Evolutionary conservation across 2,888 invertebrate species (phyloP).

Genomic region (Vanessa cardui): DNA sequence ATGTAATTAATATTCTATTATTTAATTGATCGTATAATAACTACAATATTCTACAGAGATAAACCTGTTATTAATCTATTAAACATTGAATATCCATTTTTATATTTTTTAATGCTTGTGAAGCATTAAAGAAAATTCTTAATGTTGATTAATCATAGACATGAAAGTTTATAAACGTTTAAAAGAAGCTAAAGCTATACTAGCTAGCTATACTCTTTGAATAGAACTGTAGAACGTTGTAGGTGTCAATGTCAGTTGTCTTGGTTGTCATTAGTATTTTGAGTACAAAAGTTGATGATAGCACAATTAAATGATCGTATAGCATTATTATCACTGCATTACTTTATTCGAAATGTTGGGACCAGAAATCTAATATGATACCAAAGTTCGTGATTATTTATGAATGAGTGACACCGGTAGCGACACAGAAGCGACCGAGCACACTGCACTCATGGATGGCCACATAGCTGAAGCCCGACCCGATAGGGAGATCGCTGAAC

Average conservation of each 20-base stretch:
- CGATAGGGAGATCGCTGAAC: conserved; percentile 80
- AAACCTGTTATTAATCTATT: too few species aligned
- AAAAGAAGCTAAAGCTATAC: too few species aligned
- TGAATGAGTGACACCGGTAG: conserved; percentile 74
- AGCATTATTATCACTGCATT: neutral
- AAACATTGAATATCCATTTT: too few species aligned
- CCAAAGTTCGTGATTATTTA: conserved; percentile 45
- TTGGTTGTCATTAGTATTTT: neutral
- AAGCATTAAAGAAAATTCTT: too few species aligned
- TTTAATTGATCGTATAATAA: neutral
- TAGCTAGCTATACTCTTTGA: too few species aligned
- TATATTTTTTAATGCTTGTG: too few species aligned
- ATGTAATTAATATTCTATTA: neutral
- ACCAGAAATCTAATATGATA: conserved; percentile 33
- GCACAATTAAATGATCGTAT: neutral
- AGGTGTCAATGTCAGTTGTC: conserved; percentile 11
- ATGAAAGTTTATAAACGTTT: too few species aligned
- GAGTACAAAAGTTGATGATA: conserved; percentile 2
- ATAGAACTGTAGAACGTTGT: neutral
- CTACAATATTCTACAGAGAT: too few species aligned
- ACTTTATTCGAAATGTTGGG: conserved; percentile 10
- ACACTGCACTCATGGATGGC: conserved; percentile 93
- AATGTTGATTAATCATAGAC: too few species aligned
- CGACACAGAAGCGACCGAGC: conserved; percentile 86
- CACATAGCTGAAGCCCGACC: conserved; percentile 87